Conservation (phyloP, 2,797 vertebrate genomes). For the Syndactyla subalaris region DNA sequence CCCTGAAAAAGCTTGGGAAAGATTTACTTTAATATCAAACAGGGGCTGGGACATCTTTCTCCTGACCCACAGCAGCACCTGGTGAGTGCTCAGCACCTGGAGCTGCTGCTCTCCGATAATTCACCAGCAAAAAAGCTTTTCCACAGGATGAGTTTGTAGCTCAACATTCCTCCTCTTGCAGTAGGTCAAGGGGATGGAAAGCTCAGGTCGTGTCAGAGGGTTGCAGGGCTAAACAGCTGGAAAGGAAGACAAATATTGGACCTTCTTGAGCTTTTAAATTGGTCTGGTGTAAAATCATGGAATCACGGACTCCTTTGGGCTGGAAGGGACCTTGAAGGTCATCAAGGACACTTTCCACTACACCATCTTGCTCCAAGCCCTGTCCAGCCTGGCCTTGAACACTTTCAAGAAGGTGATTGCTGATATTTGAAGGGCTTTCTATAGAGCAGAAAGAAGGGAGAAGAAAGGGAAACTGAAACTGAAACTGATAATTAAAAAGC, state of each 20-base stretch:
- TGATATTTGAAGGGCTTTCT: background rate
- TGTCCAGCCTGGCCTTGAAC: fast-evolving
- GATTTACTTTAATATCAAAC: background rate
- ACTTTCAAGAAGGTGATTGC: background rate
- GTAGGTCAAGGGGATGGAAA: background rate
- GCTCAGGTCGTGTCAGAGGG: background rate
- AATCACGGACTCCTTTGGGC: background rate
- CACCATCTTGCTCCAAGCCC: fast-evolving
- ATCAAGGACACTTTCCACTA: fast-evolving
- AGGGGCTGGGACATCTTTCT: background rate
- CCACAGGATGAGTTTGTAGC: fast-evolving
- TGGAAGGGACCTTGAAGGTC: background rate
- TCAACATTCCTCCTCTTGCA: background rate
- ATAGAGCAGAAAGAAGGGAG: background rate
- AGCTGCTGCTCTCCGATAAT: background rate
- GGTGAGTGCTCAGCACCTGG: background rate
- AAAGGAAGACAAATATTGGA: background rate
- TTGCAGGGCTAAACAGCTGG: background rate
- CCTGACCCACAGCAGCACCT: background rate
- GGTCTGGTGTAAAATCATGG: background rate
- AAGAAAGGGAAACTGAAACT: background rate
- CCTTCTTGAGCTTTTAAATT: background rate
- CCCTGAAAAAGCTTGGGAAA: background rate
- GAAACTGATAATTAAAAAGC: background rate
- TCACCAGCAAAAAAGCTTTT: background rate